phyloP scores from a whole-genome alignment of 1,140 invertebrate species.

The Bradysia coprophila region DNA sequence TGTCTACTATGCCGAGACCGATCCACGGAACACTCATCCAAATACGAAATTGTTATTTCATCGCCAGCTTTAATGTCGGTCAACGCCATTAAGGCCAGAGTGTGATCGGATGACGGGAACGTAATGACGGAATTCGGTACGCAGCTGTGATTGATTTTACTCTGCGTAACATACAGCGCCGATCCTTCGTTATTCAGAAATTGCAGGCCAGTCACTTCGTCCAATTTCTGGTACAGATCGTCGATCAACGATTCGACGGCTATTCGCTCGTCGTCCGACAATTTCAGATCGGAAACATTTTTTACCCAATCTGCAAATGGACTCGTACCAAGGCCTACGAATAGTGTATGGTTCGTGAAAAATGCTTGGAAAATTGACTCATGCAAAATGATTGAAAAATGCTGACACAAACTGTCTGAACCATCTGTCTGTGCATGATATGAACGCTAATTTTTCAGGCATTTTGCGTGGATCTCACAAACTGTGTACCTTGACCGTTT shows the following conservation, averaged over 20 bases:
- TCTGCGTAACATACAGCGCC: conserved; percentile 69
- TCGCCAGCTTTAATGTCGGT: conserved; percentile 60
- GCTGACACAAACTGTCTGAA: no score
- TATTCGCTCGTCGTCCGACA: conserved; percentile 43
- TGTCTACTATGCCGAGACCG: conserved; percentile 72
- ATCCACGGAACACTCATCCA: conserved; percentile 64
- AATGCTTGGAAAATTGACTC: no score
- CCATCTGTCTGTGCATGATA: no score
- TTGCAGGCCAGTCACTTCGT: conserved; percentile 47
- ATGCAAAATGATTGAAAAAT: no score
- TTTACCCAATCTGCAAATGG: conserved; percentile 71
- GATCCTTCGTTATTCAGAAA: conserved; percentile 91
- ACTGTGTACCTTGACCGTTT: conserved; percentile 84
- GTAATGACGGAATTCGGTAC: conserved; percentile 68
- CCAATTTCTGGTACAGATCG: conserved; percentile 63
- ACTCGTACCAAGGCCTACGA: conserved; percentile 85
- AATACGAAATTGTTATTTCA: conserved; percentile 81
- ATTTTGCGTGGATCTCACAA: no score
- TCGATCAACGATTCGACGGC: conserved; percentile 60
- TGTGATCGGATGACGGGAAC: conserved; percentile 72
- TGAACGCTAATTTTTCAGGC: no score
- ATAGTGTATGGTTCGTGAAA: no score
- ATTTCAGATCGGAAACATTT: conserved; percentile 44
- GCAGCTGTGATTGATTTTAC: conserved; percentile 85
- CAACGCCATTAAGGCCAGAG: conserved; percentile 54